These are phyloP conservation scores for Mythimna vitellina DNA, from an alignment of 2,888 invertebrate species.

Conservation along the genomic window DNA sequence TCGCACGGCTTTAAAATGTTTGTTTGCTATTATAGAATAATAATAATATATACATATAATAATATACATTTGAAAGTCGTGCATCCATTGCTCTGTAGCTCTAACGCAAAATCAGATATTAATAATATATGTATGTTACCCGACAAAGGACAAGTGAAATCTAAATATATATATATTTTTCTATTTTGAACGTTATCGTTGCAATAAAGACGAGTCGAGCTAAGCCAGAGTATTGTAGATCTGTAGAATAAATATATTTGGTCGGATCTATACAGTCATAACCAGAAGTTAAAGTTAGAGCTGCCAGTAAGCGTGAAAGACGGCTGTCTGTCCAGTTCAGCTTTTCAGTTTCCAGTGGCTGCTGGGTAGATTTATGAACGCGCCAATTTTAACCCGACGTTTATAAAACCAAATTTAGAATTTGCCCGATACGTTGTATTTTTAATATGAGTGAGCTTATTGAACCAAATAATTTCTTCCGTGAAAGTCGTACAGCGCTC, in stretches of 20 bases:
- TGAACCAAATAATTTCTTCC: constrained; percentile 12
- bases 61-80: no score
- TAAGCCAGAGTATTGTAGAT: background rate
- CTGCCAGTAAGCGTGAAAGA: background rate
- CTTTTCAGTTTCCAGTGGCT: no score
- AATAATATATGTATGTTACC: background rate
- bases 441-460: constrained; percentile 9
- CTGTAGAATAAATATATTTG: background rate
- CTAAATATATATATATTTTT: background rate
- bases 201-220: background rate
- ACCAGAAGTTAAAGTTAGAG: background rate
- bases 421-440: background rate
- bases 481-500: background rate
- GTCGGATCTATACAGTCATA: constrained; percentile 12
- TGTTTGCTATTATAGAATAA: no score
- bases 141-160: constrained; percentile 1
- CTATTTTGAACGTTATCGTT: background rate
- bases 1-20: constrained; percentile 4
- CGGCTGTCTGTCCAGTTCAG: no score
- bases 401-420: constrained; percentile 10
- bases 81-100: no score
- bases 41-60: no score
- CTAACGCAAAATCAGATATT: background rate
- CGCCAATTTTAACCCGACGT: background rate
- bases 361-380: background rate